Base-by-base conservation (phyloP, 2,113 vertebrate species). In the Tylochromis polylepis region DNA sequence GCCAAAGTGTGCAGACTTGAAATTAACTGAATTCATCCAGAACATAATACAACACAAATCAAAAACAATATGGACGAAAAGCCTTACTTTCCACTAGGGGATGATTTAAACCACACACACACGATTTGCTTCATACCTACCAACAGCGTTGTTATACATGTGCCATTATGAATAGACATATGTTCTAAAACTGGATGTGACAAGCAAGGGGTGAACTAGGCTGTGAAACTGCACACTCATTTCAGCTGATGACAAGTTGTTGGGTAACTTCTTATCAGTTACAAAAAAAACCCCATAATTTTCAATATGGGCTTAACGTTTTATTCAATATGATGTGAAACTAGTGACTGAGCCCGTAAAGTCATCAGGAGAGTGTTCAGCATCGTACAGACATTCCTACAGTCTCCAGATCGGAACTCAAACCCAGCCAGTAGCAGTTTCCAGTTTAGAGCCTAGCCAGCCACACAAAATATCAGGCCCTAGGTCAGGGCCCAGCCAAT, bases 271-370 rank as follows among this genome's bases (percentile, higher is more conserved):
- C 70, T 75, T 49, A 15, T 29, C 70, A 51, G 10, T 7, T 29
- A 7, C 27, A 51, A 75, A 43, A 3, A 29, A 18, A 46, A 18
- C 1, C 0, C 10, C 3, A 29, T 75, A 49, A 49, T 29, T 72
- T 27, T 72, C 0, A 72, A 29, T 29, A 29, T 49, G 41, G 22
- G 46, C 22, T 46, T 46, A 72, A 46, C 5, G 0, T 27, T 72
- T 72, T 75, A 75, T 75, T 49, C 24, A 18, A 9, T 49, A 75
- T 49, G 15, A 29, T 27, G 8, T 75, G 43, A 49, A 51, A 75
- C 70, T 29, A 75, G 43, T 16, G 5, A 51, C 2, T 3, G 24
- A 75, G 15, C 49, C 24, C 15, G 29, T 75, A 29, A 29, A 49
- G 43, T 75, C 43, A 75, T 51, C 70, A 31, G 43, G 43, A 31